Evolutionary conservation across 2,113 vertebrate species (phyloP).

Genomic region (Ranitomeya variabilis): DNA sequence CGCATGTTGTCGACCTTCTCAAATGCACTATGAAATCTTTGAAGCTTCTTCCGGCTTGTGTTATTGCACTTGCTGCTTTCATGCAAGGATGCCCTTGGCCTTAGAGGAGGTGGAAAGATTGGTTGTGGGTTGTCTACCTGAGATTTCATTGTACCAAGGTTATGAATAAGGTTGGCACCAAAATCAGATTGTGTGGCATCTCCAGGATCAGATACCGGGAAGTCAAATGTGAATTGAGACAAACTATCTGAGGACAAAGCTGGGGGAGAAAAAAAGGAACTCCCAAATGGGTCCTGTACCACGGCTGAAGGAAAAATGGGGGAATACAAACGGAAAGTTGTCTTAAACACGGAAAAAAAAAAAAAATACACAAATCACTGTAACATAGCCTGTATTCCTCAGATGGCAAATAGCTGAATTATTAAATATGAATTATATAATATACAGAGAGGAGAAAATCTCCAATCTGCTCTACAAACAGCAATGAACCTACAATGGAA

Average conservation of each 20-base stretch:
- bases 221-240: slow-evolving; percentile 71
- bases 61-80: slow-evolving; percentile 68
- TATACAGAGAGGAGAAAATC: neutral
- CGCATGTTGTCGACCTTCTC: slow-evolving; percentile 66
- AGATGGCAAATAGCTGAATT: neutral
- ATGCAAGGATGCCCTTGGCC: slow-evolving; percentile 81
- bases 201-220: slow-evolving; percentile 69
- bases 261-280: slow-evolving; percentile 67
- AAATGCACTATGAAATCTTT: slow-evolving; percentile 66
- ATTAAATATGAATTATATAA: neutral
- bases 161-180: slow-evolving; percentile 58
- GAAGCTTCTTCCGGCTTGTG: slow-evolving; percentile 66
- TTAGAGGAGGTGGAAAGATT: slow-evolving; percentile 73
- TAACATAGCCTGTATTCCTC: neutral
- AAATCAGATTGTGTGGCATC: slow-evolving; percentile 72
- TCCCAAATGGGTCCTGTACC: slow-evolving; percentile 66
- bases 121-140: slow-evolving; percentile 66
- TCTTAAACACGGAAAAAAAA: neutral
- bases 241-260: slow-evolving; percentile 72
- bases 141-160: slow-evolving; percentile 59
- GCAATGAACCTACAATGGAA: too few relatives aligned
- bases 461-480: too few relatives aligned
- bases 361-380: neutral
- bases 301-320: slow-evolving; percentile 71
- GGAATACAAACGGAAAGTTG: slow-evolving; percentile 49